Evolutionary conservation across 1,140 invertebrate genomes (phyloP).

Genomic region (Orussus abietinus): DNA sequence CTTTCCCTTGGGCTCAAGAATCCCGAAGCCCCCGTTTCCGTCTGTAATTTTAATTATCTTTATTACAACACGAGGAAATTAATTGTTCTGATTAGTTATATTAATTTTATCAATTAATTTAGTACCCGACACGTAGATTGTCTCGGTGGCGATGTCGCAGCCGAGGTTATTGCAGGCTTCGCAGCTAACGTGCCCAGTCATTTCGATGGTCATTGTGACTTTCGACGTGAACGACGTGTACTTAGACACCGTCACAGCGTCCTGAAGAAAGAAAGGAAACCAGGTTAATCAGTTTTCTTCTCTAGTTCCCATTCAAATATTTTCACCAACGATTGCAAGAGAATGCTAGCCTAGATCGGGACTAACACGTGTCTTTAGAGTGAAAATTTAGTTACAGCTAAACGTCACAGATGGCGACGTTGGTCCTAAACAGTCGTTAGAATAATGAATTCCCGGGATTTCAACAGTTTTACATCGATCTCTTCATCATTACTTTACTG

Average conservation of each 20-base stretch:
- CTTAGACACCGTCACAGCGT: neutral
- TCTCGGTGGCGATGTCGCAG: slow-evolving; percentile 23
- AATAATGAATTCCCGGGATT: slow-evolving; percentile 3
- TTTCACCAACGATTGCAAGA: too few relatives aligned
- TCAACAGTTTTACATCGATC: too few relatives aligned
- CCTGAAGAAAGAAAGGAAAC: slow-evolving; percentile 16
- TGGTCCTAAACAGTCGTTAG: neutral
- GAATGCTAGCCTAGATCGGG: too few relatives aligned
- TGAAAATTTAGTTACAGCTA: slow-evolving; percentile 21
- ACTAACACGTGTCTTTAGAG: too few relatives aligned
- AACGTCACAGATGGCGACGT: too few relatives aligned
- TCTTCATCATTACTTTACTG: too few relatives aligned
- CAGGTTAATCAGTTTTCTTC: slow-evolving; percentile 13
- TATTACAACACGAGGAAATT: slow-evolving; percentile 26
- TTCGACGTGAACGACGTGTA: slow-evolving; percentile 13
- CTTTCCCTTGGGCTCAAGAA: slow-evolving; percentile 35
- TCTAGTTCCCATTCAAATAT: slow-evolving; percentile 9
- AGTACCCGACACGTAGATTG: slow-evolving; percentile 37
- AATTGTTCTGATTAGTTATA: slow-evolving; percentile 8
- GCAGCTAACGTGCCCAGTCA: slow-evolving; percentile 32
- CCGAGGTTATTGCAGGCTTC: slow-evolving; percentile 29
- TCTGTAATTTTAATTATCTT: slow-evolving; percentile 28
- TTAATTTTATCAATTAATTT: neutral
- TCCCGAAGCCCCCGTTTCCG: slow-evolving; percentile 42
- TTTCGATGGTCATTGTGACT: slow-evolving; percentile 17